Base-by-base conservation (phyloP, 2,113 vertebrate species). In the Poeciliopsis turrubarensis region DNA sequence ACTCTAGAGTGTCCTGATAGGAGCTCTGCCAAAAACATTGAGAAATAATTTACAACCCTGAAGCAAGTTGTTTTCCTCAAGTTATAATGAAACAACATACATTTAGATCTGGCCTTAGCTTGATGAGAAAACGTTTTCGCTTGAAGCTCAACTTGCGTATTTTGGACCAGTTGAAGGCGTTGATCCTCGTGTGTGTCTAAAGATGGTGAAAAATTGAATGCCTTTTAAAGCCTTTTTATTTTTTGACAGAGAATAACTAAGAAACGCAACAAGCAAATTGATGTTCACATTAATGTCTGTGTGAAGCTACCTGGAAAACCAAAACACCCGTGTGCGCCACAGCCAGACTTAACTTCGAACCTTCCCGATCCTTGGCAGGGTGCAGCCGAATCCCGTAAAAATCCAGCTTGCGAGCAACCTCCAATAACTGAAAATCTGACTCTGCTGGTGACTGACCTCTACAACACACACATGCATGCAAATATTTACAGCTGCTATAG, bases 121-220 rank as follows among this genome's bases (percentile, higher is more conserved):
- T 99, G 89, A 99, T 96, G 66, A 99, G 97, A 90, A 99, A 99
- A 41, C 97, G 95, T 77, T 98, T 98, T 81, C 98, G 96, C 94
- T 99, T 99, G 94, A 99, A 99, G 92, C 98, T 99, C 93, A 99
- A 93, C 90, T 99, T 99, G 66, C 98, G 96, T 77, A 99, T 95
- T 91, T 98, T 98, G 66, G 97, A 96, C 98, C 98, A 99, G 90
- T 98, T 99, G 92, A 99, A 99, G 86, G 96, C 95, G 79, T 99
- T 99, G 87, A 99, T 99, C 94, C 95, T 97, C 2, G 96, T 98
- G 87, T 97, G 95, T 87, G 96, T 97, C 98, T 99, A 74, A 29
- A 11, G 74, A 62, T 22, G 73, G 83, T 8, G 75, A 65, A 37
- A 78, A 27, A 25, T 0, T 1, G 0, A 4, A 29, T 14, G 29